Base-by-base conservation (phyloP, 2,113 vertebrate species). In the Rhadina sibilatrix region DNA sequence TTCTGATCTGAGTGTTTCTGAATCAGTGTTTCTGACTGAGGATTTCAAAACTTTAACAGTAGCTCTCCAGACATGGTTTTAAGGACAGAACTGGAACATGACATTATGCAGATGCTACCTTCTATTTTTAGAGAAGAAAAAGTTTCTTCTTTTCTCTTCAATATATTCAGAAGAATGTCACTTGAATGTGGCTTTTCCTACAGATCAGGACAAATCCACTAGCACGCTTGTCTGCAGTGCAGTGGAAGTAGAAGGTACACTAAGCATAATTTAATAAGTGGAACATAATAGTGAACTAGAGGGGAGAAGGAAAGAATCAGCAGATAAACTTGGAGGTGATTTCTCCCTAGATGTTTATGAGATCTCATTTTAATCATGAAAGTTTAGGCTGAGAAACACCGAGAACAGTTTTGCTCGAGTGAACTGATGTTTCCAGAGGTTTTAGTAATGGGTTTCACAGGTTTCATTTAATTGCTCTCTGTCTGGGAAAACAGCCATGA, bases 401-500 rank as follows among this genome's bases (percentile, higher is more conserved):
- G 49, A 84, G 40, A 92, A 75, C 4, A 38, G 31, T 50, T 86
- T 87, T 87, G 6, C 78, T 64, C 50, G 53, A 3, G 18, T 56
- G 25, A 82, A 27, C 19, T 89, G 49, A 38, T 69, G 12, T 85
- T 95, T 91, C 49, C 80, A 95, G 83, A 76, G 44, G 53, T 93
- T 94, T 84, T 76, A 9, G 28, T 94, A 91, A 96, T 95, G 77
- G 5, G 4, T 87, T 97, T 91, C 77, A 60, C 91, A 91, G 91
- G 12, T 82, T 84, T 81, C 14, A 24, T 44, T 91, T 87, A 92
- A 87, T 89, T 72, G 15, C 87, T 65, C 14, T 86, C 63, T 54
- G 61, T 71, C 89, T 96, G 93, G 94, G 93, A 96, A 97, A 91
- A 63, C 28, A 85, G 81, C 69, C 87, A 89, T 76, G 31, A 71